Conservation (phyloP, 2,888 invertebrate species). For the Dioctria rufipes region DNA sequence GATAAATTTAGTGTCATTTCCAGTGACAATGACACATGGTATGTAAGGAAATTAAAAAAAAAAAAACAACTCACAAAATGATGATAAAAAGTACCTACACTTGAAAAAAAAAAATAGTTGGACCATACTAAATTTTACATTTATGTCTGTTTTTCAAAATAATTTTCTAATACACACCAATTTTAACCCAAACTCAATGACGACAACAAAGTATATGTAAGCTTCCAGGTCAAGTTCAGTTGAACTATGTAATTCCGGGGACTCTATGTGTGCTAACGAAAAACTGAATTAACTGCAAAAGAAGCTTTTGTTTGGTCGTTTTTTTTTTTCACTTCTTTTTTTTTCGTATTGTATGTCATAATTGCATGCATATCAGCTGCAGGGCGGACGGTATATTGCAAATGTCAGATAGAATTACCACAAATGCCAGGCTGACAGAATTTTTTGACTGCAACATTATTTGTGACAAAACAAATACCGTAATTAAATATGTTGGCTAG, state of each 20-base stretch:
- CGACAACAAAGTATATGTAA: background rate
- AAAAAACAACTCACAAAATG: no score
- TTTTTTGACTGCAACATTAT: constrained; percentile 35
- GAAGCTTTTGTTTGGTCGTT: background rate
- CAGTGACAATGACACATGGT: no score
- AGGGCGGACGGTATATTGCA: background rate
- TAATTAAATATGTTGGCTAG: constrained; percentile 23
- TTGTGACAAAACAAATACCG: constrained; percentile 43
- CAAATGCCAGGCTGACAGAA: background rate
- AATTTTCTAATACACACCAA: background rate
- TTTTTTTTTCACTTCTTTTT: background rate
- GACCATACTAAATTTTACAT: background rate
- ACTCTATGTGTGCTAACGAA: no score
- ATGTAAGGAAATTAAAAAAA: no score
- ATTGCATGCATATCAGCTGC: background rate
- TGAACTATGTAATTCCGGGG: background rate
- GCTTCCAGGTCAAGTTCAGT: constrained; percentile 41
- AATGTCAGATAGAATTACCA: constrained; percentile 11
- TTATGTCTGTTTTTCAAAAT: constrained; percentile 4
- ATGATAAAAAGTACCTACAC: no score
- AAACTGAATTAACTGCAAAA: background rate
- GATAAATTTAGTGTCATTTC: no score
- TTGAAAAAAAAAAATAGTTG: no score
- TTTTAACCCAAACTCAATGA: background rate
- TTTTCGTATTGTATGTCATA: background rate